Conservation (phyloP, 2,113 vertebrate genomes). For the Neolamprologus toae region DNA sequence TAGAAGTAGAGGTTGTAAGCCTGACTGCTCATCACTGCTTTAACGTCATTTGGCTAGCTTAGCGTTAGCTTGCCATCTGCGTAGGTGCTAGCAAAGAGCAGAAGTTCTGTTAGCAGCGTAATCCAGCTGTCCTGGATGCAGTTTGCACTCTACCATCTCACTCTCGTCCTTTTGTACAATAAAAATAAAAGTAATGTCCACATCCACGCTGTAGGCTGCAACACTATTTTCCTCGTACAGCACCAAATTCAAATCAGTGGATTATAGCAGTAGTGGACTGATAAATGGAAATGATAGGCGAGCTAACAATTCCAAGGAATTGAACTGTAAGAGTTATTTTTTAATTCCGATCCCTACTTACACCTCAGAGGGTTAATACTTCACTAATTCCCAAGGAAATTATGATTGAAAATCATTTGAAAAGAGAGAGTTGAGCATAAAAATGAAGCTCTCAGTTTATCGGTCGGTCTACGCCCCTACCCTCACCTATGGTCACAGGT, state of each 20-base stretch:
- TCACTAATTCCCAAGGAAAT: neutral
- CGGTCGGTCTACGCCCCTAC: neutral
- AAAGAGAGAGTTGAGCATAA: neutral
- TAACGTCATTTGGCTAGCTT: rapidly evolving
- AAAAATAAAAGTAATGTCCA: neutral
- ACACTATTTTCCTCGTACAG: neutral
- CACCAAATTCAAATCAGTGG: neutral
- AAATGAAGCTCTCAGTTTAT: neutral
- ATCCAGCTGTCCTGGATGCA: neutral
- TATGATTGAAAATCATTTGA: neutral
- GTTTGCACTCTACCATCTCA: neutral
- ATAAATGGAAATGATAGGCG: neutral
- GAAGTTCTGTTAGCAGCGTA: neutral
- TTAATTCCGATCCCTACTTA: neutral
- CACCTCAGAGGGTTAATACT: neutral
- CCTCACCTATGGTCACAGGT: neutral
- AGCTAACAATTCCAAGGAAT: neutral
- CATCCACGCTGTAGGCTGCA: rapidly evolving
- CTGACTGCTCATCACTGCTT: neutral
- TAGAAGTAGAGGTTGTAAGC: neutral
- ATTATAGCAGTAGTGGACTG: neutral
- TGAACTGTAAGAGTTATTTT: neutral
- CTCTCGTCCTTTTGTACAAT: neutral
- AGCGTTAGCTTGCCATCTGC: neutral
- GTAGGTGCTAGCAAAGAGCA: neutral